Evolutionary conservation across 2,888 invertebrate genomes (phyloP).

Genomic region (Ennomos erosarius): DNA sequence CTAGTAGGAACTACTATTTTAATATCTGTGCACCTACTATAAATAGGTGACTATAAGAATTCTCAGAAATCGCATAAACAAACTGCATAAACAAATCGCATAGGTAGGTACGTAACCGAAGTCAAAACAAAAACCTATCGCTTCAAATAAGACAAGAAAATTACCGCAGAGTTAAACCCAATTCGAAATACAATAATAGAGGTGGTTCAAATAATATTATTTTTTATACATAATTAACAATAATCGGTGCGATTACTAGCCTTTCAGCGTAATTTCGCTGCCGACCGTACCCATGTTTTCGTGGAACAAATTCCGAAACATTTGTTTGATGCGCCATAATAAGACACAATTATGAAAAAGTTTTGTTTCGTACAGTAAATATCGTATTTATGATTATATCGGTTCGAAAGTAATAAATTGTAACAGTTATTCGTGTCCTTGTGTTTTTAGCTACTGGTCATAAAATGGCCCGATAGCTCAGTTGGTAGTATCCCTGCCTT

Average conservation of each 20-base stretch:
- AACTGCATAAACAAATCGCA: too few species aligned
- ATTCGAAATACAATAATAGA: constrained; percentile 60
- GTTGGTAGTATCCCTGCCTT: too few species aligned
- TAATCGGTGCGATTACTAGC: constrained; percentile 72
- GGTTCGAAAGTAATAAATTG: constrained; percentile 6
- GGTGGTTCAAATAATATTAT: constrained; percentile 56
- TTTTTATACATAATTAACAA: constrained; percentile 71
- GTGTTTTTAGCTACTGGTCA: background rate
- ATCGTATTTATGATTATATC: constrained; percentile 26
- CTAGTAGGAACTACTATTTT: too few species aligned
- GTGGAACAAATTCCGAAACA: constrained; percentile 81
- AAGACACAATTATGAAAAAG: constrained; percentile 80
- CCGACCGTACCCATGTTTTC: constrained; percentile 76
- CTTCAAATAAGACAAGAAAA: constrained; percentile 43
- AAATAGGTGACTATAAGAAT: too few species aligned
- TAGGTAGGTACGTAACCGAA: too few species aligned
- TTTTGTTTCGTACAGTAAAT: constrained; percentile 54
- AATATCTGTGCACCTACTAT: too few species aligned
- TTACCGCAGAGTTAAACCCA: constrained; percentile 44
- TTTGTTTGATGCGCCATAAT: constrained; percentile 84
- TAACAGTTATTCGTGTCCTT: constrained; percentile 7
- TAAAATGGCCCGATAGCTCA: too few species aligned
- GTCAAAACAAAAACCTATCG: constrained; percentile 25
- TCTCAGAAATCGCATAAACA: too few species aligned
- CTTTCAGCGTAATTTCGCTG: constrained; percentile 66